Conservation (phyloP, 1,140 invertebrate species). For the Drosophila bocki region DNA sequence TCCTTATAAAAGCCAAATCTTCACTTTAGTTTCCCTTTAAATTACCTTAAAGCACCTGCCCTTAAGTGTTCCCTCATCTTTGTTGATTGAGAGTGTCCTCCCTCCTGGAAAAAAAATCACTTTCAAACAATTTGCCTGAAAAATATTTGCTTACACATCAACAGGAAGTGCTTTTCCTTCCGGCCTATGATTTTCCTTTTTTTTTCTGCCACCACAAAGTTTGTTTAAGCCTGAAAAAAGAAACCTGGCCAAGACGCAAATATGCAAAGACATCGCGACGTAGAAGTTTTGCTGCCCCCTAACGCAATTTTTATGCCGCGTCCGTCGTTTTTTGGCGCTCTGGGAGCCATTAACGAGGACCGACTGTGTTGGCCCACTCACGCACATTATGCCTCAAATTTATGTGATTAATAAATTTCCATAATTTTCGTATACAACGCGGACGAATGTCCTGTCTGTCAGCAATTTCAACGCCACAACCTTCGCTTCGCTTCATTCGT, state of each 20-base stretch:
- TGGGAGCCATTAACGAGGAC: constrained; percentile 74
- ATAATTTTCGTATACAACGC: constrained; percentile 65
- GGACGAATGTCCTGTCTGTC: constrained; percentile 60
- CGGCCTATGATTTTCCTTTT: background rate
- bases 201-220: constrained; percentile 50
- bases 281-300: constrained; percentile 39
- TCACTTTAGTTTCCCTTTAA: too few relatives aligned
- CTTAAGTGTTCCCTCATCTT: constrained; percentile 3
- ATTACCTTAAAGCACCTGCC: constrained; percentile 8
- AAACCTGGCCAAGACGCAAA: constrained; percentile 17
- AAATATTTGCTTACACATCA: constrained; percentile 80
- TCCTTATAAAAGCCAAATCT: background rate
- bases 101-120: constrained; percentile 57
- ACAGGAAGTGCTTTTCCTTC: constrained; percentile 40
- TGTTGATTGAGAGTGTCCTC: constrained; percentile 37
- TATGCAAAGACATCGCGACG: constrained; percentile 19
- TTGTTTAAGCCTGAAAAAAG: constrained; percentile 64
- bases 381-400: constrained; percentile 80
- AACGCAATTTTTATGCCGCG: constrained; percentile 76
- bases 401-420: constrained; percentile 84
- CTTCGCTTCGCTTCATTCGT: background rate
- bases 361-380: constrained; percentile 51
- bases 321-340: constrained; percentile 52
- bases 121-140: constrained; percentile 74
- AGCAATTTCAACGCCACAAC: constrained; percentile 42